These are phyloP conservation scores for Panulirus ornatus DNA, from an alignment of 1,140 invertebrate species.

Conservation along the genomic window DNA sequence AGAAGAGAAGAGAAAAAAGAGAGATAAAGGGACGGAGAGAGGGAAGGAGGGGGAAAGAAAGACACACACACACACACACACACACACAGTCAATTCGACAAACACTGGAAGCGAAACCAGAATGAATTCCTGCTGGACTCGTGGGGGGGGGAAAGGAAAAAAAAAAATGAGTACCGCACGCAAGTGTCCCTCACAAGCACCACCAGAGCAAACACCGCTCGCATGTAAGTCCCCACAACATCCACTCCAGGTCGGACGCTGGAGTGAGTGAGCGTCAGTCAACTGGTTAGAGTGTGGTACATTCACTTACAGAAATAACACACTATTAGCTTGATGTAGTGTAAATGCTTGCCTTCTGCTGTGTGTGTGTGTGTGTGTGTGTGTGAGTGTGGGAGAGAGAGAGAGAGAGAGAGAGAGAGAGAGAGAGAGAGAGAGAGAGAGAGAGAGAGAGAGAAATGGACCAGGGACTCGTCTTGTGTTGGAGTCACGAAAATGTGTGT, in stretches of 20 bases:
- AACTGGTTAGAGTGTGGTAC: too few species aligned
- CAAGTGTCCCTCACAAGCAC: not conserved
- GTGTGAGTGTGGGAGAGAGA: not conserved
- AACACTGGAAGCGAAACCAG: too few species aligned
- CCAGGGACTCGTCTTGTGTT: too few species aligned
- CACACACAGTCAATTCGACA: not conserved
- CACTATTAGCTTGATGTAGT: not conserved
- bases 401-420: not conserved
- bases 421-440: not conserved
- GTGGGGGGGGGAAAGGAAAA: too few species aligned
- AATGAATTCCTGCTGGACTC: too few species aligned
- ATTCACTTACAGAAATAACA: not conserved
- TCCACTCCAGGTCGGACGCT: not conserved
- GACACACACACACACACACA: slow-evolving; percentile 12
- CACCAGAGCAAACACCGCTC: not conserved
- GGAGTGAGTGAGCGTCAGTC: too few species aligned
- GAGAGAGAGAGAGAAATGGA: not conserved
- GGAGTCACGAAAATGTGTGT: too few species aligned
- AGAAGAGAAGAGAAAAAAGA: not conserved
- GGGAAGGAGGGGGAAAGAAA: too few species aligned
- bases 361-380: too few species aligned
- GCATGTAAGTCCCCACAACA: not conserved
- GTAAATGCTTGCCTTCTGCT: not conserved
- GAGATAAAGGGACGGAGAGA: slow-evolving; percentile 16
- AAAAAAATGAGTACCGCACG: too few species aligned